Conservation (phyloP, 2,888 invertebrate genomes). For the Trachelus troglodyta region DNA sequence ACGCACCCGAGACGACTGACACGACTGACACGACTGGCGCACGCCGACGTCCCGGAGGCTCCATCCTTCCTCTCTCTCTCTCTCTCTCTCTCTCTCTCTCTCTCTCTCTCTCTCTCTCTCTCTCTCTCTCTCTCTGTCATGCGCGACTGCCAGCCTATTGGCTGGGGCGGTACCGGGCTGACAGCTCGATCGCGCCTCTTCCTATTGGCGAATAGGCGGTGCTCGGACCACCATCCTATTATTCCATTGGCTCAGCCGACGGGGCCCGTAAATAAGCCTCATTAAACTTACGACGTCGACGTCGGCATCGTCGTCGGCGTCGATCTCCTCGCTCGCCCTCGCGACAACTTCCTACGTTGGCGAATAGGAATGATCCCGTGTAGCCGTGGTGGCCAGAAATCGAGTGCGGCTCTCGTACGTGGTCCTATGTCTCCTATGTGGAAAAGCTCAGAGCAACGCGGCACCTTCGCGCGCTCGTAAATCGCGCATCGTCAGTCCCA, state of each 20-base stretch:
- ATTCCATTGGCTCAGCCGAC: conserved; percentile 35
- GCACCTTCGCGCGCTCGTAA: no score
- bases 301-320: conserved; percentile 5
- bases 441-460: no score
- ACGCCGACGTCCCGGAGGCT: conserved; percentile 22
- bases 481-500: no score
- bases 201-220: conserved; percentile 52
- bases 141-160: conserved; percentile 42
- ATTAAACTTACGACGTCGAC: conserved; percentile 34
- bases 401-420: no score
- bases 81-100: no score
- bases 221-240: conserved; percentile 48
- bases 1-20: conserved; percentile 53
- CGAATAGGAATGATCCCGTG: no score
- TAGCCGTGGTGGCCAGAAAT: no score
- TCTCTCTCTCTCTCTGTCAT: conserved; percentile 28
- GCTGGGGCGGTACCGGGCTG: conserved; percentile 40
- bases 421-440: no score
- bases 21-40: conserved; percentile 57
- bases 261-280: conserved; percentile 46
- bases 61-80: background rate
- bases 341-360: no score
- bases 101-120: no score
- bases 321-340: no score
- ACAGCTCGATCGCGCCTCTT: conserved; percentile 21